Evolutionary conservation across 92 coral and sea anemone species (phyloP), one percentile per base, ranked within the genome.

Genomic region (Phenganax marumi): DNA sequence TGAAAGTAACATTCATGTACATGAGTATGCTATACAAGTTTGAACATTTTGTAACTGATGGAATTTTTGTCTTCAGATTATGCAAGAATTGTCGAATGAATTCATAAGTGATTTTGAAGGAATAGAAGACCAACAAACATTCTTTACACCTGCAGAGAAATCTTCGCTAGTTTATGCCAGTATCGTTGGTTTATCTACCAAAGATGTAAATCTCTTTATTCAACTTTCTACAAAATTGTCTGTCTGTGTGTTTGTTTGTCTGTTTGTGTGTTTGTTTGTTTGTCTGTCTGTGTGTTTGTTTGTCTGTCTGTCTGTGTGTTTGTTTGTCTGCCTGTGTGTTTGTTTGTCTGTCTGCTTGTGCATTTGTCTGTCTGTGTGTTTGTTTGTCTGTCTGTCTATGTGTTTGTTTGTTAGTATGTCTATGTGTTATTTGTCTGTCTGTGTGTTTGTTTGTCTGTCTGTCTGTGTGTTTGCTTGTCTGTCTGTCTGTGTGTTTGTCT

Each of bases 61-160:
- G 3, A 14, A 14, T 14, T 72, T 50, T 51, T 55, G 6, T 43
- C 43, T 3, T 11, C 56, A 77, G 82, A 77, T 77, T 33, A 77
- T 77, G 82, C 82, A 77, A 62, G 82, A 77, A 61, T 57, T 77
- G 82, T 77, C 82, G 12, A 0, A 13, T 12, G 71, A 46, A 77
- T 46, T 25, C 52, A 75, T 90, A 68, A 83, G 80, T 66, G 85
- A 86, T 21, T 95, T 83, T 88, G 91, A 88, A 62, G 96, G 96
- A 82, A 87, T 85, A 77, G 90, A 89, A 54, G 60, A 90, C 83
- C 73, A 78, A 73, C 87, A 70, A 17, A 86, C 86, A 0, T 95
- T 95, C 75, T 95, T 95, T 70, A 90, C 97, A 17, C 87, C 94
- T 65, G 92, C 98, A 10, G 98, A 95, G 81, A 89, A 93, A 68